Percentiles rank a stretch among this genome's conserved stretches.
These are phyloP conservation scores for Proisotoma minuta DNA, from an alignment of 2,888 invertebrate genomes.

Conservation along the genomic window DNA sequence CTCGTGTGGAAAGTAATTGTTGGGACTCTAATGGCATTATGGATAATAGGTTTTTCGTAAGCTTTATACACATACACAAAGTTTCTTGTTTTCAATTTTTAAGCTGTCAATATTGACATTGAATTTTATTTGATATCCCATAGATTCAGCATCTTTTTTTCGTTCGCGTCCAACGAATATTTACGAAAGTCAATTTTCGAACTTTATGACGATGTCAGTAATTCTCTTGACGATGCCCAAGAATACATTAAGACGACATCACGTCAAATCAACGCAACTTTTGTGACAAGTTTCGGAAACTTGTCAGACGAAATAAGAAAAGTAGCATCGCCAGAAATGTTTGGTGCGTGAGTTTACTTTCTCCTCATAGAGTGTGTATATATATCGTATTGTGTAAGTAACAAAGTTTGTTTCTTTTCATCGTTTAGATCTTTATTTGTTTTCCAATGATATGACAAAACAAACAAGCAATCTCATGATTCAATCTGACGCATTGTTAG, in stretches of 20 bases:
- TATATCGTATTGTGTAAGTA: too few species aligned
- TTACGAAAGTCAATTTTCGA: not conserved
- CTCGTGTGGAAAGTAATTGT: not conserved
- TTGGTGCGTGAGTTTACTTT: too few species aligned
- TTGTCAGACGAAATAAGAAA: not conserved
- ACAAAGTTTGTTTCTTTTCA: too few species aligned
- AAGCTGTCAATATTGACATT: not conserved
- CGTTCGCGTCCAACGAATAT: not conserved
- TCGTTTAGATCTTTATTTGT: too few species aligned
- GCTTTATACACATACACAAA: not conserved
- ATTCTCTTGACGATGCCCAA: not conserved
- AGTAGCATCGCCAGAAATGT: not conserved
- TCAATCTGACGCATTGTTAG: too few species aligned
- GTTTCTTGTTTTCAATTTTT: not conserved
- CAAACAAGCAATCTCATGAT: too few species aligned
- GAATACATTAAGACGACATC: not conserved
- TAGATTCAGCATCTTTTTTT: not conserved
- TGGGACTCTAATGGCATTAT: not conserved
- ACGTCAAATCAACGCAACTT: not conserved
- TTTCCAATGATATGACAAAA: too few species aligned
- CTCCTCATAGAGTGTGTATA: too few species aligned
- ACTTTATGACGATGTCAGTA: not conserved
- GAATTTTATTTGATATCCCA: not conserved
- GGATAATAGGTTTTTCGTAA: constrained; percentile 4
- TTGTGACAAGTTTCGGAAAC: constrained; percentile 1